These are phyloP conservation scores for Oreochromis aureus DNA, from an alignment of 2,113 vertebrate genomes.

Conservation along the genomic window DNA sequence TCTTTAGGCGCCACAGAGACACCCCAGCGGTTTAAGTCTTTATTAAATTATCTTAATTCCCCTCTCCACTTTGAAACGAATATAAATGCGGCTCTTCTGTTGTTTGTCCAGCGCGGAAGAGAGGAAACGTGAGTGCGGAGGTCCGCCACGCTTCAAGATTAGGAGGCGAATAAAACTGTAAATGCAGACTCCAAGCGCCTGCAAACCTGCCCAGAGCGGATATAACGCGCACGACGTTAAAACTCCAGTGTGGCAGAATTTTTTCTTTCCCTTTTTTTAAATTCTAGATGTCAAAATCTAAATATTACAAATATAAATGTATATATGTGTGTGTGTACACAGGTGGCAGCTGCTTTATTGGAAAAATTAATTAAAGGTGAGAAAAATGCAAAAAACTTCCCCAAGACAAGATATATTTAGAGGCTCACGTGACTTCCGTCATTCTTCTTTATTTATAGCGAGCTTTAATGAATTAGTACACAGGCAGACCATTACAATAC, in stretches of 20 bases:
- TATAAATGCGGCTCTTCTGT: conserved; percentile 28
- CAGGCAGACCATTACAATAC: neutral
- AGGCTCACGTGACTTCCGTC: neutral
- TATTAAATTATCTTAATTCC: conserved; percentile 65
- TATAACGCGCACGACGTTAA: neutral
- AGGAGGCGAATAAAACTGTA: neutral
- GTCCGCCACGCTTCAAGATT: conserved; percentile 26
- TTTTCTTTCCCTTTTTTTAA: neutral
- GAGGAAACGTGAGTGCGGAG: neutral
- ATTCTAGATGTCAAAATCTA: neutral
- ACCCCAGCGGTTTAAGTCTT: conserved; percentile 51
- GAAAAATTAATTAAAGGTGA: neutral
- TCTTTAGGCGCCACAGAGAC: conserved; percentile 57
- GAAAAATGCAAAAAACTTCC: neutral
- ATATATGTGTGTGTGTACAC: neutral
- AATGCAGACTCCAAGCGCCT: neutral
- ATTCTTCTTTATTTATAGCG: conserved; percentile 25
- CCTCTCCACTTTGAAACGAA: conserved; percentile 47
- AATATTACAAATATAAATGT: neutral
- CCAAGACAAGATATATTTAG: conserved; percentile 12
- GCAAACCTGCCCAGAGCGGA: neutral
- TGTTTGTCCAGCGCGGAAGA: conserved; percentile 47
- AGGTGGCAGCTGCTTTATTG: neutral
- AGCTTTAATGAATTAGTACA: conserved; percentile 14
- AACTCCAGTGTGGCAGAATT: neutral